Evolutionary conservation across 2,113 vertebrate genomes (phyloP), one percentile per base, ranked within the genome.

Genomic region (Rhinopomastus cyanomelas): DNA sequence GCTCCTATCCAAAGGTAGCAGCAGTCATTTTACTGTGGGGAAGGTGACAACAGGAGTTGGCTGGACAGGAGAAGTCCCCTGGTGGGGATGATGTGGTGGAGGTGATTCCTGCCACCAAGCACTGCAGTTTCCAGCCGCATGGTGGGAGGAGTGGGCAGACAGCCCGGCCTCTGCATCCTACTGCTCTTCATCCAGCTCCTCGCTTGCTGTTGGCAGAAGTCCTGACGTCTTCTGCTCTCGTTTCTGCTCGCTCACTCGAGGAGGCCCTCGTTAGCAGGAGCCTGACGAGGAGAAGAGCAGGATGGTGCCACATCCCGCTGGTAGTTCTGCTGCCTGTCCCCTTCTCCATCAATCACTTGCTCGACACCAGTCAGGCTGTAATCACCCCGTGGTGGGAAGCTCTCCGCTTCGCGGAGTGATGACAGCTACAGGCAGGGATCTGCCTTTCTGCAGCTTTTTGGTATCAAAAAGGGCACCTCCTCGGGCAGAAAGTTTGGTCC

Each of bases 291-390:
- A 27, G n/a, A 39, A 39, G 71, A 69, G 34, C 36, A 67, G 37
- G 52, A 32, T 42, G 21, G 39, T 22, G 55, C 51, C 81, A 20
- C 21, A 16, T 59, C 57, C 53, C 0, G 0, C 21, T 2, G 0
- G 1, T 44, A 11, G 37, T 49, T 52, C 66, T 84, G 49, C 77
- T 32, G 36, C 4, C 3, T 29, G 29, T 42, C 23, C 61, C 69
- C 20, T 74, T 19, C 5, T 23, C 79, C 48, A 6, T 32, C 1
- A 0, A 56, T 48, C 3, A 0, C 56, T 68, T 65, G 75, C 48
- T 46, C 8, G 30, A 34, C 27, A 16, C 7, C 67, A n/a, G 34
- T 51, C 51, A 17, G n/a, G 12, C 46, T 25, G 1, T 7, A 36
- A 59, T 72, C n/a, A 36, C 26, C 11, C 32, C 11, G 68, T n/a